Base-by-base conservation (phyloP, 35 echinoderm and acorn worm species). In the Patiria miniata region DNA sequence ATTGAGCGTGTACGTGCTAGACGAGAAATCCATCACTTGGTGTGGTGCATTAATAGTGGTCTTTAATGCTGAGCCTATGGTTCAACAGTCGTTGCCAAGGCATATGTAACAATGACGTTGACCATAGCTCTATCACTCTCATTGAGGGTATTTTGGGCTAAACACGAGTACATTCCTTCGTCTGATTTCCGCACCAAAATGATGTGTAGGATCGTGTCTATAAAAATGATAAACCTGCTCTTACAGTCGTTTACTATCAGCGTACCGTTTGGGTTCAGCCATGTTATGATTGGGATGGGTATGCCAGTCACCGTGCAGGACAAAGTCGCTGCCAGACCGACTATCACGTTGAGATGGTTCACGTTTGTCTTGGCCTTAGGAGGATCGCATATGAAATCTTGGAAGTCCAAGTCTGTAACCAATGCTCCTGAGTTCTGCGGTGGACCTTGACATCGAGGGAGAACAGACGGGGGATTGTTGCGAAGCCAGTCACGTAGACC, bases 401-500 rank as follows among this genome's bases (percentile, higher is more conserved):
- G 65, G 21, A 34, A 14, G 26, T 10, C 65, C 15, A 73, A 34
- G 34, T 73, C 26, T 73, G 34, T 36, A 15, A 73, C 10, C 23
- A 34, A 2, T 26, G 26, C 26, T 73, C 65, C 65, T 28, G 22
- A 26, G 26, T 32, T 26, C 65, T 23, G 26, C 34, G 7, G 65
- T 73, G 65, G 65, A 32, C 65, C 65, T 26, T 73, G 65, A 73
- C 65, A 73, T 32, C 23, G 29, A 36, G 65, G 65, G 65, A 30
- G 14, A 73, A 34, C 7, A 15, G 65, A 36, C 15, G 65, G 65
- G 26, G 65, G 65, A 30, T 73, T 73, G 26, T 73, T 73, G 26
- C 14, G 65, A 26, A 73, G 29, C 65, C 65, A 73, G 65, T 73
- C 65, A 23, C 65, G 65, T 73, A 73, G 7, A 34, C 65, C 34